These are phyloP conservation scores for Spheniscus humboldti DNA, from an alignment of 2,797 vertebrate genomes.

Conservation along the genomic window DNA sequence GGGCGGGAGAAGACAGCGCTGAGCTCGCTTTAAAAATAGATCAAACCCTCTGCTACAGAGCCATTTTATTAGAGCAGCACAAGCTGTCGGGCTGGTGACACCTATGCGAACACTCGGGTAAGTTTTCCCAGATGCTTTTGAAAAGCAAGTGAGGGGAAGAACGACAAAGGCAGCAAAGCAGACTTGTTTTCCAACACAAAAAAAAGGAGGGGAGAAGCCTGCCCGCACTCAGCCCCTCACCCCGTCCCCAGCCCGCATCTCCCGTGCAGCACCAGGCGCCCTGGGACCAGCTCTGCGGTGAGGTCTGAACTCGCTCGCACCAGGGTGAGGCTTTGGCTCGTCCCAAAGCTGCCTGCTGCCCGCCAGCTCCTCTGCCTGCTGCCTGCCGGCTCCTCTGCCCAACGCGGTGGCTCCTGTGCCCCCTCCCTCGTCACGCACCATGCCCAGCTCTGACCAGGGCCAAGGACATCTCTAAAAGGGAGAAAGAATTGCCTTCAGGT, in stretches of 20 bases:
- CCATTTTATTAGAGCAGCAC: constrained; percentile 50
- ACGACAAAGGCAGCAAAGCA: neutral
- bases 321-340: rapidly evolving
- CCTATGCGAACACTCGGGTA: neutral
- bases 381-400: neutral
- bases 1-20: constrained; percentile 11
- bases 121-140: neutral
- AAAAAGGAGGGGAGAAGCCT: neutral
- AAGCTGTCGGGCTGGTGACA: constrained; percentile 27
- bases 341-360: neutral
- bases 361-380: neutral
- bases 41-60: constrained; percentile 44
- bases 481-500: neutral
- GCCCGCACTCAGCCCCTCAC: neutral
- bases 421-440: rapidly evolving
- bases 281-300: neutral
- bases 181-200: neutral
- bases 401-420: rapidly evolving
- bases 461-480: neutral
- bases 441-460: neutral
- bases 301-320: neutral
- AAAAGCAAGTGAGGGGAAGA: neutral
- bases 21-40: constrained; percentile 50
- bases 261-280: neutral
- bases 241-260: rapidly evolving